Evolutionary conservation across 1,140 invertebrate genomes (phyloP).

Genomic region (Drosophila carrolli): DNA sequence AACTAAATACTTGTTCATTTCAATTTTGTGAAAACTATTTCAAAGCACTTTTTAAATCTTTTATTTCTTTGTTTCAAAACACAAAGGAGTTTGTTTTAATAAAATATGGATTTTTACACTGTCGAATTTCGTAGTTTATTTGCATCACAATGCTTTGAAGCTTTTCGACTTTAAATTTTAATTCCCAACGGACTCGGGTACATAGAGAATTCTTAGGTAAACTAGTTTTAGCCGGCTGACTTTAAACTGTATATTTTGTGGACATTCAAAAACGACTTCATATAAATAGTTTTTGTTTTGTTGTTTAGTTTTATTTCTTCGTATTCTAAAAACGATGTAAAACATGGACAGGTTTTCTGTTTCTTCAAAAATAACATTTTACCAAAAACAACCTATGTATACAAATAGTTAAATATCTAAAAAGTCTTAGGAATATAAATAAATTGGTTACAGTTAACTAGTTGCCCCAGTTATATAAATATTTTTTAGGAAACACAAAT

Average conservation of each 20-base stretch:
- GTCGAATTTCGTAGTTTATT: slow-evolving; percentile 40
- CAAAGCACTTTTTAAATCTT: slow-evolving; percentile 16
- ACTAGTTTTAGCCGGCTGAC: slow-evolving; percentile 8
- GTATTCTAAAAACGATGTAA: slow-evolving; percentile 66
- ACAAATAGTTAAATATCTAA: slow-evolving; percentile 52
- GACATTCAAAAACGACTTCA: slow-evolving; percentile 32
- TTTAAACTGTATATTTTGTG: slow-evolving; percentile 25
- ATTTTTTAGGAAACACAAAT: slow-evolving; percentile 24
- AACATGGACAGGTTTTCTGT: slow-evolving; percentile 66
- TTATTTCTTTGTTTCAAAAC: slow-evolving; percentile 13
- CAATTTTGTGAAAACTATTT: slow-evolving; percentile 8
- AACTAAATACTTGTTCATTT: slow-evolving; percentile 40
- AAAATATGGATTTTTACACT: slow-evolving; percentile 65
- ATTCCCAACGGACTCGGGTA: slow-evolving; percentile 19
- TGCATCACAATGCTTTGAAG: slow-evolving; percentile 72
- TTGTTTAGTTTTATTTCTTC: slow-evolving; percentile 9
- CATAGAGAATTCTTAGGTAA: slow-evolving; percentile 34
- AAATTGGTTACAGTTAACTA: slow-evolving; percentile 27
- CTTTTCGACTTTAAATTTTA: slow-evolving; percentile 36
- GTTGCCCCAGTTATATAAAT: slow-evolving; percentile 19
- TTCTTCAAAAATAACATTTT: slow-evolving; percentile 45
- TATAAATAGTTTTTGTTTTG: slow-evolving; percentile 23
- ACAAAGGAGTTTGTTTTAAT: slow-evolving; percentile 34
- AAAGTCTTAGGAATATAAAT: slow-evolving; percentile 52
- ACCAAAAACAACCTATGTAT: slow-evolving; percentile 61